Evolutionary conservation across 1,140 invertebrate species (phyloP), one percentile per base, ranked within the genome.

Genomic region (Archivesica marissinica): DNA sequence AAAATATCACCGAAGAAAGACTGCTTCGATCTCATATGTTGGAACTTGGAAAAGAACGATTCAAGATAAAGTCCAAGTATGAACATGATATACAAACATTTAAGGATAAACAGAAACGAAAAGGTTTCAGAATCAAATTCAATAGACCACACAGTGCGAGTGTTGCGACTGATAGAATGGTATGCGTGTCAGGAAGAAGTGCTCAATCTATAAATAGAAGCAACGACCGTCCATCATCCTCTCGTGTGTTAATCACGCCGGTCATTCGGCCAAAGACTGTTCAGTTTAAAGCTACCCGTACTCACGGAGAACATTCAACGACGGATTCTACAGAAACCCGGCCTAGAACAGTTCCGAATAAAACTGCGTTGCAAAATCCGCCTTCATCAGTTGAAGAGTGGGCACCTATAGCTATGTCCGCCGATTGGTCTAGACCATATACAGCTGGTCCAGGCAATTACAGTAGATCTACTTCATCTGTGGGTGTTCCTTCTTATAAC

Each of bases 31-130:
- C 70, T 2, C 15, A 47, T 35, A 54, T 84, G n/a, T 76, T 84
- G 70, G 81, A 84, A 66, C n/a, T 84, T 0, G 81, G 81, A 50
- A 84, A 84, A 50, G 81, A 84, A 44, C 33, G 81, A 4, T 84
- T 76, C 28, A 84, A 84, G 33, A 39, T 84, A 30, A 47, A 50
- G 39, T 30, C 68, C 20, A 84, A 84, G 39, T 64, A 28, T 52
- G 56, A 47, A 28, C 61, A 84, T 47, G 81, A 84, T 41, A 84
- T 47, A 50, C 81, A 84, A 30, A 35, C 39, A 25, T 84, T 84
- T 52, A 76, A 59, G 35, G 70, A 76, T 38, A 84, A 64, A 64
- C 81, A 84, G 35, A 84, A 61, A 50, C 52, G 59, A 4, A 84
- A 64, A 61, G 61, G 56, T 44, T 33, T 68, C 25, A 7, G 50